Evolutionary conservation across 2,797 vertebrate genomes (phyloP).

Genomic region (Sebastes wilsoni): DNA sequence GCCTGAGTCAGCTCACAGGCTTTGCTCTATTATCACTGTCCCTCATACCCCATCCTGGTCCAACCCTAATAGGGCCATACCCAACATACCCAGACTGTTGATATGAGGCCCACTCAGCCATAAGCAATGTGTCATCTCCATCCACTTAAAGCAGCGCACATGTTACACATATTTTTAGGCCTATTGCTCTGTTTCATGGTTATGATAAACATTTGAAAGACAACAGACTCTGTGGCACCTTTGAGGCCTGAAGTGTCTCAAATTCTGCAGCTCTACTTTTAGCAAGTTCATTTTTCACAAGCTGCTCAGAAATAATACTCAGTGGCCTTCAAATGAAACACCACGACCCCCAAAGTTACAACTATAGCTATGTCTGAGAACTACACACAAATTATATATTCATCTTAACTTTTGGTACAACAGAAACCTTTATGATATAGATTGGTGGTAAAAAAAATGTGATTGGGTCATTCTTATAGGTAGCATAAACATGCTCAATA

Average conservation of each 20-base stretch:
- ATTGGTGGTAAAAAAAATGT: background rate
- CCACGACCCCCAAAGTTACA: background rate
- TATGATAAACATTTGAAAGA: conserved; percentile 40
- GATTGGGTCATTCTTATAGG: background rate
- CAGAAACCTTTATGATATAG: background rate
- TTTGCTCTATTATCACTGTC: conserved; percentile 1
- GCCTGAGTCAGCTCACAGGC: background rate
- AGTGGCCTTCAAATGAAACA: conserved; percentile 25
- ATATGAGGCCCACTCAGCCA: conserved; percentile 25
- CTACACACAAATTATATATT: background rate
- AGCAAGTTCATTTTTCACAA: conserved; percentile 45
- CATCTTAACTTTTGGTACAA: background rate
- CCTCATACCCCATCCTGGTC: background rate
- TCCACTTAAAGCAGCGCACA: conserved; percentile 21
- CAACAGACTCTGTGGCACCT: conserved; percentile 36
- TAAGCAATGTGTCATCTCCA: conserved; percentile 36
- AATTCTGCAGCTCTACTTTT: conserved; percentile 43
- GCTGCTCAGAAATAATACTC: conserved; percentile 38
- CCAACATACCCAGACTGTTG: conserved; percentile 42
- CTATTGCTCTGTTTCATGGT: conserved; percentile 12
- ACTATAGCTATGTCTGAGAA: background rate
- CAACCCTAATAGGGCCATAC: conserved; percentile 28
- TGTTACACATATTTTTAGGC: conserved; percentile 26
- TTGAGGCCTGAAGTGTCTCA: conserved; percentile 1
- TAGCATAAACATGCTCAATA: background rate